Evolutionary conservation across 2,888 invertebrate species (phyloP).

Genomic region (Alloplasta piceator): DNA sequence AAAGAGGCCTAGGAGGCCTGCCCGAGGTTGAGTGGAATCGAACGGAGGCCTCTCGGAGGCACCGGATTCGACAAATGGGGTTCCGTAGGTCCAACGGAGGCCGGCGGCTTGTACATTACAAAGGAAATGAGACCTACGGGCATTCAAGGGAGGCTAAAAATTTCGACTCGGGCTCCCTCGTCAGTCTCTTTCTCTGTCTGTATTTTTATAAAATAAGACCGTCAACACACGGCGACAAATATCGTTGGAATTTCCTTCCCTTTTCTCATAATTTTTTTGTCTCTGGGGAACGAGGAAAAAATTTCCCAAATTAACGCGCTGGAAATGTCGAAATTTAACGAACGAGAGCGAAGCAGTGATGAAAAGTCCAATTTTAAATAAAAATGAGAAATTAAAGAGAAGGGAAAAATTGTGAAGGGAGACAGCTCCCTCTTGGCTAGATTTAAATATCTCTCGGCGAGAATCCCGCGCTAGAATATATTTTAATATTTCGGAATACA

Average conservation of each 20-base stretch:
- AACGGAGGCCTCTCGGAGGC: too few relatives aligned
- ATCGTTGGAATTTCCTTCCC: too few relatives aligned
- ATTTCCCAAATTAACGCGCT: not conserved
- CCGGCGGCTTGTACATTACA: too few relatives aligned
- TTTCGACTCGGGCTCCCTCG: too few relatives aligned
- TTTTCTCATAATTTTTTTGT: not conserved
- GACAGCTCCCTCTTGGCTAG: constrained; percentile 72
- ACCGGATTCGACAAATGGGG: too few relatives aligned
- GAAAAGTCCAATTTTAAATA: constrained; percentile 40
- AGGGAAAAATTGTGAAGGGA: not conserved
- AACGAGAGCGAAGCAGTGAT: constrained; percentile 10
- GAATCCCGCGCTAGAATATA: constrained; percentile 80
- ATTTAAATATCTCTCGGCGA: constrained; percentile 82
- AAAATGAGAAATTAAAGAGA: constrained; percentile 26
- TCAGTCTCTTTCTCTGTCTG: not conserved
- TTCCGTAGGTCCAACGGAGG: too few relatives aligned
- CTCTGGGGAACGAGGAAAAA: not conserved
- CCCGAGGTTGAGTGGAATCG: too few relatives aligned
- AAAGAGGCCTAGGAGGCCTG: too few relatives aligned
- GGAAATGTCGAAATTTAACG: constrained; percentile 2
- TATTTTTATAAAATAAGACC: too few relatives aligned
- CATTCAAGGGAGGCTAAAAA: too few relatives aligned
- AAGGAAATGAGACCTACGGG: too few relatives aligned
- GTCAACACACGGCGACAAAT: too few relatives aligned
- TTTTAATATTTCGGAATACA: constrained; percentile 83